Evolutionary conservation across 2,113 vertebrate species (phyloP).

Genomic region (Etheostoma spectabile): DNA sequence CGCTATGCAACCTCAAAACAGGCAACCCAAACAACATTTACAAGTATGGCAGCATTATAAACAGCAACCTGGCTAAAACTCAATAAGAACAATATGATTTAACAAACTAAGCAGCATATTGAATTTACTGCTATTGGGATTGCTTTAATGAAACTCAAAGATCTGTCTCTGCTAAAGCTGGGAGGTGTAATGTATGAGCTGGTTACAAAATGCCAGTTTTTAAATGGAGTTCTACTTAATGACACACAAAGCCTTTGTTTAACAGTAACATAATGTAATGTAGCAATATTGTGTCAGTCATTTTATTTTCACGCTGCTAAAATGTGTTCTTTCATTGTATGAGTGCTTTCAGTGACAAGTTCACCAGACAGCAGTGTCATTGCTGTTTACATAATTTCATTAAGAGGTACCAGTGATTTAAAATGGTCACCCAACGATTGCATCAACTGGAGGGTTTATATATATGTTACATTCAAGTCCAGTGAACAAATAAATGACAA

Average conservation of each 20-base stretch:
- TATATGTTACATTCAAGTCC: slow-evolving; percentile 39
- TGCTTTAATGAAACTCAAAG: slow-evolving; percentile 29
- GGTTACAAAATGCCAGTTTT: slow-evolving; percentile 53
- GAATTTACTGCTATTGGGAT: slow-evolving; percentile 14
- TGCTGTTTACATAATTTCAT: slow-evolving; percentile 28
- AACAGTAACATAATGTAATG: slow-evolving; percentile 33
- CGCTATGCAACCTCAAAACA: slow-evolving; percentile 57
- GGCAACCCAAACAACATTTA: slow-evolving; percentile 32
- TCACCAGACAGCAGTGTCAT: slow-evolving; percentile 12
- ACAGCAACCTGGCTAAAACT: slow-evolving; percentile 12
- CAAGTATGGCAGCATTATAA: slow-evolving; percentile 31
- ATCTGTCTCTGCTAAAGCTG: slow-evolving; percentile 25
- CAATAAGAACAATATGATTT: slow-evolving; percentile 33
- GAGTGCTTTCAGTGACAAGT: slow-evolving; percentile 25
- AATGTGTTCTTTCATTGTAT: slow-evolving; percentile 12
- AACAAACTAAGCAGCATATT: slow-evolving; percentile 47
- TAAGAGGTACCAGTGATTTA: slow-evolving; percentile 20
- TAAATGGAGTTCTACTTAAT: slow-evolving; percentile 51
- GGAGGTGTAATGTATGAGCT: slow-evolving; percentile 45
- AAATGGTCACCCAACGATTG: slow-evolving; percentile 13
- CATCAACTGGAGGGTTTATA: slow-evolving; percentile 40
- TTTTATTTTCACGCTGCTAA: slow-evolving; percentile 21
- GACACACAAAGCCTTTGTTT: slow-evolving; percentile 49
- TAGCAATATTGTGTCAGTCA: slow-evolving; percentile 26
- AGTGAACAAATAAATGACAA: slow-evolving; percentile 57